A percentile compares a stretch with the other conserved stretches of the same genome.
Evolutionary conservation across 2,888 invertebrate species (phyloP).

Genomic region (Orthosia cruda): DNA sequence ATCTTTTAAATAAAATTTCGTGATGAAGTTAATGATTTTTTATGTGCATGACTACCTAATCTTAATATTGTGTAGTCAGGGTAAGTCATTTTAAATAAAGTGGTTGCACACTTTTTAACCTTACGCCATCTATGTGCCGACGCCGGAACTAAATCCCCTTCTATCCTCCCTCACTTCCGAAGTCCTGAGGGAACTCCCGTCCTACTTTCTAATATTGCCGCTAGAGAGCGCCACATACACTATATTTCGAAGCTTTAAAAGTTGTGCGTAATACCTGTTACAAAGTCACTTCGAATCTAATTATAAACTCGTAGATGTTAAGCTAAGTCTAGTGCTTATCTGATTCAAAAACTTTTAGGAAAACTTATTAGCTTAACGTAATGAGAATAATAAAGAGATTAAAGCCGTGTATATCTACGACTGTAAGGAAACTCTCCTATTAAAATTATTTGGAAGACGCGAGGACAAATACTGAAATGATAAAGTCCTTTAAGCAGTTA

Average conservation of each 20-base stretch:
- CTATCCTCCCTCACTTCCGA: conserved; percentile 36
- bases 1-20: too few relatives aligned
- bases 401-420: background rate
- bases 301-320: conserved; percentile 28
- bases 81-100: too few relatives aligned
- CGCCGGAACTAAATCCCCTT: conserved; percentile 63
- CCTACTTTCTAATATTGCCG: conserved; percentile 64
- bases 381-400: conserved; percentile 41
- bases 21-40: too few relatives aligned
- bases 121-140: conserved; percentile 77
- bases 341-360: conserved; percentile 27
- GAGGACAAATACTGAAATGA: background rate
- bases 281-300: conserved; percentile 39
- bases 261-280: background rate
- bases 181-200: conserved; percentile 72
- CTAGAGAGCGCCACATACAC: conserved; percentile 68
- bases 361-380: conserved; percentile 21
- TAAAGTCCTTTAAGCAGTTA: background rate
- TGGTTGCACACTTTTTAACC: background rate
- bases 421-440: background rate
- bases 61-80: too few relatives aligned
- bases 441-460: conserved; percentile 1
- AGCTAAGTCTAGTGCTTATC: conserved; percentile 21
- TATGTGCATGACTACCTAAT: too few relatives aligned
- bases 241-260: background rate